These are phyloP conservation scores for Stichodactyla helianthus DNA, from an alignment of 64 coral and sea anemone species.

Conservation along the genomic window DNA sequence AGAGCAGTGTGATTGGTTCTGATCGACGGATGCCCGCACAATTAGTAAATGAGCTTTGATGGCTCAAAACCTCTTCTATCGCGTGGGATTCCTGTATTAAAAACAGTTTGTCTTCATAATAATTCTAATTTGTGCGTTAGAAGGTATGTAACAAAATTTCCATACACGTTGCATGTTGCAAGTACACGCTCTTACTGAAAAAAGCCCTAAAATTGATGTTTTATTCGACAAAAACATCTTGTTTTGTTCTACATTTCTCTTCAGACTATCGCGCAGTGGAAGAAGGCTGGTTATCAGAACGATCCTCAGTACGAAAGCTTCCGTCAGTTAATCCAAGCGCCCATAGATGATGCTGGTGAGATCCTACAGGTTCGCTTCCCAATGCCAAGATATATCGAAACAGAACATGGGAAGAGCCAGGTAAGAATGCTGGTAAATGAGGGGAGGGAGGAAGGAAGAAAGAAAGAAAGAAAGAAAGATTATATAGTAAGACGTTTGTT, in stretches of 20 bases:
- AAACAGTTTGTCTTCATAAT: too few relatives aligned
- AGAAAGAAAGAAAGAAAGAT: too few relatives aligned
- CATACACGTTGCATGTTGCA: too few relatives aligned
- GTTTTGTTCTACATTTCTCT: not conserved
- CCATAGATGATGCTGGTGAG: constrained; percentile 93
- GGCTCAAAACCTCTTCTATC: too few relatives aligned
- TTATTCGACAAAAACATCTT: not conserved
- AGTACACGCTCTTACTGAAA: too few relatives aligned
- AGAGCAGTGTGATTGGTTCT: too few relatives aligned
- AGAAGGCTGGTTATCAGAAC: constrained; percentile 89
- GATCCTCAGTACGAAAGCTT: constrained; percentile 95
- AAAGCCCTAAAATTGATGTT: not conserved
- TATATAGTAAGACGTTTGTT: too few relatives aligned
- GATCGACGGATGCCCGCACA: too few relatives aligned
- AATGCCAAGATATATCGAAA: constrained; percentile 98
- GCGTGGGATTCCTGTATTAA: too few relatives aligned
- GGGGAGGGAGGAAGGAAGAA: not conserved
- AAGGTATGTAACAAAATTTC: too few relatives aligned
- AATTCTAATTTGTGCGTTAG: too few relatives aligned
- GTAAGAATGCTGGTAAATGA: constrained; percentile 13
- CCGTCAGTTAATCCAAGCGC: constrained; percentile 86
- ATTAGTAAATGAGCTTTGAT: too few relatives aligned
- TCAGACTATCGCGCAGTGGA: constrained; percentile 96
- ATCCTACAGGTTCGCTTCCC: constrained; percentile 97
- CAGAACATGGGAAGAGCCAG: constrained; percentile 87